These are phyloP conservation scores for Matsumurasca onukii DNA, from an alignment of 1,140 invertebrate genomes.

Conservation along the genomic window DNA sequence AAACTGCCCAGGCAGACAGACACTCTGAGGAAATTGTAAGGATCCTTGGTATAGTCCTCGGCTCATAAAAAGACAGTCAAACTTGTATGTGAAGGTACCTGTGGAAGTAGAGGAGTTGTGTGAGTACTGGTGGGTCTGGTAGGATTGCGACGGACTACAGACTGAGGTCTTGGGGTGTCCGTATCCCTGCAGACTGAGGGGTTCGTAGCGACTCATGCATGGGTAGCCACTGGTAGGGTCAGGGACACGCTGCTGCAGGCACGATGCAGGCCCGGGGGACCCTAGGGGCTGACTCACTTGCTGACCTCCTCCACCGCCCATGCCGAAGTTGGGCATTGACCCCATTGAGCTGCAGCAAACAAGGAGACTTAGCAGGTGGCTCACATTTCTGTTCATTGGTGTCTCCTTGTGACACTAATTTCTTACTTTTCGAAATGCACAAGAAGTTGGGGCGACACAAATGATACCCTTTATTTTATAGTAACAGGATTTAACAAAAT, in stretches of 20 bases:
- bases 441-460: slow-evolving; percentile 11
- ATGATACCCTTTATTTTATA: too few relatives aligned
- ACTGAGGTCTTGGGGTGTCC: slow-evolving; percentile 61
- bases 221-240: slow-evolving; percentile 61
- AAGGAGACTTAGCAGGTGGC: too few relatives aligned
- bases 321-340: slow-evolving; percentile 67
- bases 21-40: too few relatives aligned
- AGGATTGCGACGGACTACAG: slow-evolving; percentile 65
- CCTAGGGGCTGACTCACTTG: slow-evolving; percentile 55
- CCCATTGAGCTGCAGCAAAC: slow-evolving; percentile 78
- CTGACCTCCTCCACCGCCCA: slow-evolving; percentile 46
- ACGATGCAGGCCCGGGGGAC: slow-evolving; percentile 56
- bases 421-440: background rate
- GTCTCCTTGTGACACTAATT: background rate
- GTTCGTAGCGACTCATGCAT: slow-evolving; percentile 67
- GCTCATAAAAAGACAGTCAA: too few relatives aligned
- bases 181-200: slow-evolving; percentile 56
- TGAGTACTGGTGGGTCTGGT: slow-evolving; percentile 62
- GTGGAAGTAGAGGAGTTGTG: slow-evolving; percentile 59
- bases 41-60: too few relatives aligned
- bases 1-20: too few relatives aligned
- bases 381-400: too few relatives aligned
- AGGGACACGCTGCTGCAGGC: slow-evolving; percentile 68
- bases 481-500: too few relatives aligned
- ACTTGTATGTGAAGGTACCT: too few relatives aligned